Evolutionary conservation across 1,140 invertebrate species (phyloP), one percentile per base, ranked within the genome.

Genomic region (Orius laevigatus): DNA sequence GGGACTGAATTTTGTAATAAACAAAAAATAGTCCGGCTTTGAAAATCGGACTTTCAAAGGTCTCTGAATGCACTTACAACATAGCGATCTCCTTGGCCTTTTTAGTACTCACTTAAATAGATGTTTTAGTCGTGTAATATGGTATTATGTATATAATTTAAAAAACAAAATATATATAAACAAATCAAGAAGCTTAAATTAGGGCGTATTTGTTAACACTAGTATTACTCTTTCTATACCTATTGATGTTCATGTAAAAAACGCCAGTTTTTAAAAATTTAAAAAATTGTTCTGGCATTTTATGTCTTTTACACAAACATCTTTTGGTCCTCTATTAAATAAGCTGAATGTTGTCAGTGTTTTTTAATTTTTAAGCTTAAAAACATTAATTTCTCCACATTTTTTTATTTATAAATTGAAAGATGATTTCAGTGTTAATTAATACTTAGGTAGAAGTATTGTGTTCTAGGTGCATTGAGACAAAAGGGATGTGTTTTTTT

Each of bases 401-500:
- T 39, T 41, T 16, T 12, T 31, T 50, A 43, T 35, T 36, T 20
- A 15, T 33, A 40, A 3, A 42, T 35, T 45, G 49, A 50, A 50
- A 50, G 49, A 50, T 36, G 49, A 44, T 45, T 50, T 44, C 39
- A 39, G 49, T 50, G 49, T 50, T 50, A 50, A 50, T 50, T 41
- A 50, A 50, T 50, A 50, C 49, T 16, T 50, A 50, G 49, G 38
- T 50, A 50, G 49, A 50, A 50, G 49, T 39, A 43, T 43, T 50
- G 39, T 50, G 49, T 50, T 50, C 32, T 45, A 50, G 49, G 49
- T 50, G 49, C 49, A 50, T 50, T 50, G 49, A 42, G 40, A 42
- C 40, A 42, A 25, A 25, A 3, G 3, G 3, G 3, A 4, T 25
- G 25, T 25, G n/a, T 25, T 25, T 25, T 25, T 3, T 25, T 25